These are phyloP conservation scores for Sialis lutaria DNA, from an alignment of 2,888 invertebrate genomes.

Conservation along the genomic window DNA sequence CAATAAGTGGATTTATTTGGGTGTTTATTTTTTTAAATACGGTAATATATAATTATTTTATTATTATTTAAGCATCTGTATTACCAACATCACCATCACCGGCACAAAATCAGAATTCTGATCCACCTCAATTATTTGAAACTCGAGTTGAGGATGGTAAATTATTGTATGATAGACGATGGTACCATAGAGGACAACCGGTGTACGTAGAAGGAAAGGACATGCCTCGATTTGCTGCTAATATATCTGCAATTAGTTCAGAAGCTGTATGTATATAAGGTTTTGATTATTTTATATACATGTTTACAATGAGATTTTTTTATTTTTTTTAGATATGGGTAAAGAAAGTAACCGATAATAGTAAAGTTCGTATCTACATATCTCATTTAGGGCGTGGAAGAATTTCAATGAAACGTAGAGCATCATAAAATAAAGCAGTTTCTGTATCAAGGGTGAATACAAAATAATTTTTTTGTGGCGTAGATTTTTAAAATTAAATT, in stretches of 20 bases:
- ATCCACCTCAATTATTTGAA: constrained; percentile 39
- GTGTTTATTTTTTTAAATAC: too few species aligned
- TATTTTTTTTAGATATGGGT: constrained; percentile 73
- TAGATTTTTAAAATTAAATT: too few species aligned
- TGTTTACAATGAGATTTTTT: too few species aligned
- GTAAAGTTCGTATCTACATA: constrained; percentile 68
- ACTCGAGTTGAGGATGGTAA: constrained; percentile 90
- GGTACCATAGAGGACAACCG: constrained; percentile 90
- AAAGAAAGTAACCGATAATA: constrained; percentile 60
- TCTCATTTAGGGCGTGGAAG: constrained; percentile 76
- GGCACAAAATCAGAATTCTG: constrained; percentile 10
- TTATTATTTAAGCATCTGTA: constrained; percentile 1
- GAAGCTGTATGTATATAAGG: constrained; percentile 65
- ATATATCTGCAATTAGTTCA: constrained; percentile 80
- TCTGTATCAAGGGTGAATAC: too few species aligned
- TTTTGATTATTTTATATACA: too few species aligned
- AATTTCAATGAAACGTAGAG: constrained; percentile 71
- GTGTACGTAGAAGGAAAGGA: constrained; percentile 84
- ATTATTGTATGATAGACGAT: constrained; percentile 78
- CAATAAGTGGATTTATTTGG: too few species aligned
- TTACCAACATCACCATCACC: not conserved
- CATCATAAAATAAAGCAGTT: constrained; percentile 52
- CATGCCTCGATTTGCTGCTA: constrained; percentile 65
- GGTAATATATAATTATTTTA: too few species aligned
- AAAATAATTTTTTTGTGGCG: too few species aligned